Evolutionary conservation across 2,113 vertebrate genomes (phyloP).

Genomic region (Hymenochirus boettgeri): DNA sequence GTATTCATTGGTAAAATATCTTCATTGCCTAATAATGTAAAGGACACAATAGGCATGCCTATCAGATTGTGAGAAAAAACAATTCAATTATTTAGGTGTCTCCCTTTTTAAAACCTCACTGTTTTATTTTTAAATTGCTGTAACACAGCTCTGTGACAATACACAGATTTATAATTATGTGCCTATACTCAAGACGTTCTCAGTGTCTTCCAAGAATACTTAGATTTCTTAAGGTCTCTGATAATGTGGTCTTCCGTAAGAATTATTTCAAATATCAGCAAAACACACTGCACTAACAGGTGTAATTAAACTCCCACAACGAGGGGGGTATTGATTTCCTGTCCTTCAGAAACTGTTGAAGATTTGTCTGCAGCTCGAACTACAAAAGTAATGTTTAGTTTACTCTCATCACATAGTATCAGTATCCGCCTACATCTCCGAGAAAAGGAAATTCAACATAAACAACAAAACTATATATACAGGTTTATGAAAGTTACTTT

Average conservation of each 20-base stretch:
- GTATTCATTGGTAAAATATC: too few species aligned
- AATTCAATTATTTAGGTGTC: too few species aligned
- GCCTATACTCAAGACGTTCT: neutral
- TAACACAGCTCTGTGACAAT: neutral
- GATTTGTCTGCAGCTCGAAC: conserved; percentile 26
- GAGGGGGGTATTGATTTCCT: conserved; percentile 31
- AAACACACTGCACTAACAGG: conserved; percentile 16
- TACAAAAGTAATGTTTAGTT: conserved; percentile 3
- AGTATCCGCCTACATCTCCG: conserved; percentile 27
- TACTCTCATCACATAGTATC: conserved; percentile 21
- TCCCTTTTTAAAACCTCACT: too few species aligned
- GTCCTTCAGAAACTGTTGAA: conserved; percentile 18
- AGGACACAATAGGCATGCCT: too few species aligned
- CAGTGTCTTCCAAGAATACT: neutral
- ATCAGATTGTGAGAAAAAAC: too few species aligned
- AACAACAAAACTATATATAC: too few species aligned
- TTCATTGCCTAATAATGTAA: too few species aligned
- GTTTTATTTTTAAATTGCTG: too few species aligned
- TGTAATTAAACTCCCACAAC: conserved; percentile 37
- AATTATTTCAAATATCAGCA: conserved; percentile 25
- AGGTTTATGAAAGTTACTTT: too few species aligned
- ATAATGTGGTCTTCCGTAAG: neutral
- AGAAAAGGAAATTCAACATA: neutral
- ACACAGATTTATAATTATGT: neutral
- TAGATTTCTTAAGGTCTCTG: neutral